Base-by-base conservation (phyloP, 2,888 invertebrate genomes). In the Acrobasis consociella region DNA sequence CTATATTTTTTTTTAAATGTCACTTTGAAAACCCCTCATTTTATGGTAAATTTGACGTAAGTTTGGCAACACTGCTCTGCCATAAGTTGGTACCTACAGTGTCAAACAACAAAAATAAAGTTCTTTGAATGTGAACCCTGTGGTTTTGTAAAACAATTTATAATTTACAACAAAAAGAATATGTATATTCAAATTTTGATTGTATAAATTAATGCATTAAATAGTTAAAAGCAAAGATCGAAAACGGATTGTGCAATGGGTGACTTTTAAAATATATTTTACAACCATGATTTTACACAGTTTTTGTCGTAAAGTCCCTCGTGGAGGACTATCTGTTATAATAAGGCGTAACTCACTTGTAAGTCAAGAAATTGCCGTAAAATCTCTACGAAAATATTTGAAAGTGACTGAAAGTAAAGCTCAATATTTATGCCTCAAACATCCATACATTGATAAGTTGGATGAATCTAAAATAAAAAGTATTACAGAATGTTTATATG, bases 381-480 rank as follows among this genome's bases (percentile, higher is more conserved):
- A 73, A 49, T 71, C 72, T 70, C 68, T 91, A 49, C 75, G 83
- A 71, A 82, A 84, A 73, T 74, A 83, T 72, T 71, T 92, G 9
- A 74, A 77, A 64, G 74, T 91, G 59, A 77, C 63, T 69, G 77
- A 85, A 71, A 78, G 64, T 70, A 77, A 79, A 73, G 91, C 88
- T 16, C 74, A 85, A 67, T 78, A 81, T 69, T 67, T 91, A 42
- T 72, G 78, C 58, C 65, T 87, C 49, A 91, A 89, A 77, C 74
- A 89, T 69, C 91, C 90, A 22, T 73, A 79, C 8, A 69, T 91
- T 60, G 74, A 72, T 9, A 89, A 87, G 72, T 65, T 91, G 8
- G 75, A 74, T 60, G 73, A 76, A 65, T 65, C 69, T 13, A 77
- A 76, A 67, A 65, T 91, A 8, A 70, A 76, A 73, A 69, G 62